phyloP scores from a whole-genome alignment of 1,140 invertebrate genomes.

The Sycophila sp. region DNA sequence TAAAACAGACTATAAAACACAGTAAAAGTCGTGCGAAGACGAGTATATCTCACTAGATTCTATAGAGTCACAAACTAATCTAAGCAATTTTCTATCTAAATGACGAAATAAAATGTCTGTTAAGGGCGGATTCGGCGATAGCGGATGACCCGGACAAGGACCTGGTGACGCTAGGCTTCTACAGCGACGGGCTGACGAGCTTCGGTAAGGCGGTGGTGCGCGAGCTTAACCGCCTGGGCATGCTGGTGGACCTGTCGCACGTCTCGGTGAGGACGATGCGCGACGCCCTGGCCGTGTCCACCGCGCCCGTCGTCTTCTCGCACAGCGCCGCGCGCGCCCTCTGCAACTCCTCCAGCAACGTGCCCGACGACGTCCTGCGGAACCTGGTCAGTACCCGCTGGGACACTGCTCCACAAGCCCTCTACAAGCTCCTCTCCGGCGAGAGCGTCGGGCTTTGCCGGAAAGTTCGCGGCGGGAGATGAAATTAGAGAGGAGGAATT shows the following conservation, averaged over 20 bases:
- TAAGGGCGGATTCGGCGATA: conserved; percentile 68
- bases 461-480: no score
- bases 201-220: conserved; percentile 83
- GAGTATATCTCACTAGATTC: no score
- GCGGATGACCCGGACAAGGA: conserved; percentile 65
- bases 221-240: conserved; percentile 90
- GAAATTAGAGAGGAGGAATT: no score
- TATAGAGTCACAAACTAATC: no score
- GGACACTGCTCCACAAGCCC: no score
- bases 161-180: conserved; percentile 64
- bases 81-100: no score
- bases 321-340: conserved; percentile 87
- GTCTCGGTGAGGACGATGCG: conserved; percentile 87
- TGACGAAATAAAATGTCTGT: no score
- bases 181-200: conserved; percentile 74
- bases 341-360: conserved; percentile 89
- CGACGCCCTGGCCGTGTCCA: conserved; percentile 82
- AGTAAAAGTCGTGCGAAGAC: no score
- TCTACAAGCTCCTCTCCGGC: no score
- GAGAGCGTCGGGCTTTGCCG: no score
- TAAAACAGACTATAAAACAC: no score
- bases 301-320: conserved; percentile 92
- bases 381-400: conserved; percentile 80
- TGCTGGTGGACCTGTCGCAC: conserved; percentile 93
- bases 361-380: conserved; percentile 85